Conservation (phyloP, 1,140 invertebrate genomes). For the Pentalonia nigronervosa region DNA sequence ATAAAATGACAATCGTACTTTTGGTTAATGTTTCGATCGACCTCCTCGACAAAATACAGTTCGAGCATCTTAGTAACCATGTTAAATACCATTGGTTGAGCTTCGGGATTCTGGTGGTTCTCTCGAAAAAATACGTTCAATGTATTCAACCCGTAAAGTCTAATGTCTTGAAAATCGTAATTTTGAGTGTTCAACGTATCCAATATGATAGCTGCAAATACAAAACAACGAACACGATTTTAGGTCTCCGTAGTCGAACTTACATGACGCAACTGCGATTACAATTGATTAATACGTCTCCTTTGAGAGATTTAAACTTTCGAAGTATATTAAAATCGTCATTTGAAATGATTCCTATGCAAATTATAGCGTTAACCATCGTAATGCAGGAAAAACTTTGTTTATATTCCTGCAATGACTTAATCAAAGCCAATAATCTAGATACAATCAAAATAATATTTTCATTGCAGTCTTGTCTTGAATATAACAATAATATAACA, state of each 20-base stretch:
- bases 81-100: background rate
- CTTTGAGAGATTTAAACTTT: background rate
- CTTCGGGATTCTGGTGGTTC: conserved; percentile 4
- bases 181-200: background rate
- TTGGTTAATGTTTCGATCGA: background rate
- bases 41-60: background rate
- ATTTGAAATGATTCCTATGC: conserved; percentile 15
- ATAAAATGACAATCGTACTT: background rate
- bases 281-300: conserved; percentile 5
- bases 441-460: background rate
- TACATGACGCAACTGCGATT: background rate
- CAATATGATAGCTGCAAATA: background rate
- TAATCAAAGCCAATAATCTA: background rate
- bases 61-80: background rate
- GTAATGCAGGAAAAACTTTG: background rate
- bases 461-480: background rate
- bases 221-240: background rate
- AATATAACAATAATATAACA: background rate
- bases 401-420: background rate
- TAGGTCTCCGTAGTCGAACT: no score
- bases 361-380: background rate
- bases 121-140: conserved; percentile 20
- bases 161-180: background rate
- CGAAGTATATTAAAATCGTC: background rate
- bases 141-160: background rate